Evolutionary conservation across 2,113 vertebrate species (phyloP).

Genomic region (Ellobius talpinus): DNA sequence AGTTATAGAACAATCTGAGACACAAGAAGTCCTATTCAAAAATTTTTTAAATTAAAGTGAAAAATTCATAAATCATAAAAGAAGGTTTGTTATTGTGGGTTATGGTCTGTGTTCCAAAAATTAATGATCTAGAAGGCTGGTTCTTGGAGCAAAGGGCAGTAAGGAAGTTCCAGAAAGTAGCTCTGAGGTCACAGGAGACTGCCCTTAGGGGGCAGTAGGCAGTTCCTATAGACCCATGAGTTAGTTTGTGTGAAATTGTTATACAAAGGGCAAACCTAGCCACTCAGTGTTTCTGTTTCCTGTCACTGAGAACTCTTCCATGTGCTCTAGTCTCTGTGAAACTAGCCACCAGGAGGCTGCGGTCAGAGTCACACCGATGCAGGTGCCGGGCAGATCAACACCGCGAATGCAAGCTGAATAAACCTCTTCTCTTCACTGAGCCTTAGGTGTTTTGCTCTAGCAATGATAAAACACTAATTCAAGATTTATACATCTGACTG

Average conservation of each 20-base stretch:
- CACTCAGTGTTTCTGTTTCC: neutral
- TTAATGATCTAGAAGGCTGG: neutral
- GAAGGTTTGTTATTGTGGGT: neutral
- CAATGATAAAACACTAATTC: neutral
- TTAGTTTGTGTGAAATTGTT: neutral
- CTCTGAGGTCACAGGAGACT: neutral
- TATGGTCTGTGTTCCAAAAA: neutral
- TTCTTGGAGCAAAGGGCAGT: too few species aligned
- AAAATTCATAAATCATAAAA: conserved; percentile 37
- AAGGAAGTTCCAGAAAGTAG: neutral
- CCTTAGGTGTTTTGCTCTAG: neutral
- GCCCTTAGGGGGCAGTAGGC: neutral
- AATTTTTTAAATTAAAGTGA: conserved; percentile 26
- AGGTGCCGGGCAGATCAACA: neutral
- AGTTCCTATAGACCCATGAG: neutral
- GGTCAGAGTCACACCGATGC: neutral
- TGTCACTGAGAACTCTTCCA: neutral
- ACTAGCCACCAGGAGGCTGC: neutral
- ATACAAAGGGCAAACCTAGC: neutral
- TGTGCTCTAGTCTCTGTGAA: neutral
- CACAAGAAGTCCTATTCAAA: too few species aligned
- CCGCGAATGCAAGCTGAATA: neutral
- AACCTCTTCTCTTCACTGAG: neutral
- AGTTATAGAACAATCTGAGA: neutral
- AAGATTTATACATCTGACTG: neutral